phyloP scores from a whole-genome alignment of 2,113 vertebrate species.

The Coturnix japonica region DNA sequence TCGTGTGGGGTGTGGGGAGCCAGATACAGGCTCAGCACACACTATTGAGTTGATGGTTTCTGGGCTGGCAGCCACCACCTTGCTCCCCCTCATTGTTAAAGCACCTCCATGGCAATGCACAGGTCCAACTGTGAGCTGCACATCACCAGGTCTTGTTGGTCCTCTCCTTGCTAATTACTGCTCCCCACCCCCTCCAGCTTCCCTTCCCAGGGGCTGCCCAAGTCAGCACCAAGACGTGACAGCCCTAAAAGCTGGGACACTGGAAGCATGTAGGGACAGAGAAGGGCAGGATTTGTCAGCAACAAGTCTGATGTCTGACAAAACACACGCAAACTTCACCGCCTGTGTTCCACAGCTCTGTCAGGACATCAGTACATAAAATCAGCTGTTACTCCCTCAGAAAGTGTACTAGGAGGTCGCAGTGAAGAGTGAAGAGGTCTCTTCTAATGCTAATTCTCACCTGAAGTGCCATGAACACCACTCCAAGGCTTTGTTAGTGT shows the following conservation, averaged over 20 bases:
- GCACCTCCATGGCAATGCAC: background rate
- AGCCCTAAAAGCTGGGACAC: rapidly evolving
- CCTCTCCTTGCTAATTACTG: background rate
- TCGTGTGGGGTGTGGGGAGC: background rate
- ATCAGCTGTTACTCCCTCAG: background rate
- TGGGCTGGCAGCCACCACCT: background rate
- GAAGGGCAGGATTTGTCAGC: background rate
- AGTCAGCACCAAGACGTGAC: background rate
- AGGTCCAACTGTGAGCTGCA: background rate
- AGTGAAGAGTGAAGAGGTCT: background rate
- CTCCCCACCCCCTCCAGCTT: background rate
- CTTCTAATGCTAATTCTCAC: background rate
- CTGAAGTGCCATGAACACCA: background rate
- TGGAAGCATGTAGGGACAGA: background rate
- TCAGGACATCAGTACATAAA: rapidly evolving
- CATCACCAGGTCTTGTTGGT: no score
- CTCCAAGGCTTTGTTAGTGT: background rate
- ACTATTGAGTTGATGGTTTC: background rate
- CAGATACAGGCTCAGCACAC: background rate
- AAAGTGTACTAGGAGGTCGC: background rate
- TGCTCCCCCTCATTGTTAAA: background rate
- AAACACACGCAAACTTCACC: background rate
- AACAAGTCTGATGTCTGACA: background rate
- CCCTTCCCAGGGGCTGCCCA: background rate
- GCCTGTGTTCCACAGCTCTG: background rate